These are phyloP conservation scores for Onychostoma macrolepis DNA, from an alignment of 2,113 vertebrate genomes.

Conservation along the genomic window DNA sequence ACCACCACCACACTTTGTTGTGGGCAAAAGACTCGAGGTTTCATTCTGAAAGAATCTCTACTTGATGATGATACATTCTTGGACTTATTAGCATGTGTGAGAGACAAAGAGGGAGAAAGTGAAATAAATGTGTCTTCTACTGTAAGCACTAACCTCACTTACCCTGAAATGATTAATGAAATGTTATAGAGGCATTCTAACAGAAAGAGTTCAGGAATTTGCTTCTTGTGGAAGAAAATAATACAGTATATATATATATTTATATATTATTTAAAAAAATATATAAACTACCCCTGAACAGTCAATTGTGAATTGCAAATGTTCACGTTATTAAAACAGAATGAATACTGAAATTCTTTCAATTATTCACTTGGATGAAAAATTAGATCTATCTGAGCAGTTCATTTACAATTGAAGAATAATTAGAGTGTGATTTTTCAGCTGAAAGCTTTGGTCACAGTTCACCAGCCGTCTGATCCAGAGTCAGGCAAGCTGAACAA, in stretches of 20 bases:
- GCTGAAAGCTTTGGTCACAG: constrained; percentile 61
- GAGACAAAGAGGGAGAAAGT: constrained; percentile 16
- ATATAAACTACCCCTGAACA: no score
- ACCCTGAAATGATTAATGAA: not conserved
- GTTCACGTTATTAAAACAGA: not conserved
- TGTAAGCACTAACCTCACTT: not conserved
- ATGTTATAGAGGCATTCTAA: not conserved
- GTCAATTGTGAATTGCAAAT: not conserved
- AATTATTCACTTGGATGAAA: not conserved
- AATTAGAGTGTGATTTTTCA: constrained; percentile 4
- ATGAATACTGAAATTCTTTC: not conserved
- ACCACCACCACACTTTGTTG: constrained; percentile 66
- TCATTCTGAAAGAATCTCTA: constrained; percentile 43
- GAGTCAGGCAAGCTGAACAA: constrained; percentile 68
- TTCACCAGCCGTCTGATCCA: constrained; percentile 65
- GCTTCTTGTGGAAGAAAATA: no score
- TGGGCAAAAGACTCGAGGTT: constrained; percentile 67
- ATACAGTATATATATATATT: no score
- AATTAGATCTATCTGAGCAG: not conserved
- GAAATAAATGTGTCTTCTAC: not conserved
- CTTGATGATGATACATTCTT: constrained; percentile 54
- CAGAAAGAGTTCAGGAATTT: not conserved
- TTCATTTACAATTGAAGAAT: not conserved
- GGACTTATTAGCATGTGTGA: constrained; percentile 55
- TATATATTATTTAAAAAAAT: no score